Evolutionary conservation across 2,797 vertebrate species (phyloP).

Genomic region (Crypturellus tataupa): DNA sequence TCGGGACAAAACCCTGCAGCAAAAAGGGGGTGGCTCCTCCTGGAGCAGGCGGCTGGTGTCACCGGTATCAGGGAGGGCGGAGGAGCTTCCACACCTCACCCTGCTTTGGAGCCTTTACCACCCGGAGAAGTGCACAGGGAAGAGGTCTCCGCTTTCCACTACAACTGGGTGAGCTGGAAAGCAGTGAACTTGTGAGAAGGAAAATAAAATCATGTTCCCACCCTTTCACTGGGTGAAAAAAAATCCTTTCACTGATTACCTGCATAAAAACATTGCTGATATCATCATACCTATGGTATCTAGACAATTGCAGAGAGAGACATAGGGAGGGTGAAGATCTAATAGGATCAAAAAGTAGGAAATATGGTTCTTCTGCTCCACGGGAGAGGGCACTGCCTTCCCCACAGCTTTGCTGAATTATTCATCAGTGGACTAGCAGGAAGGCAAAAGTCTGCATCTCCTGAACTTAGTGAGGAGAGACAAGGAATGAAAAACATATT

Average conservation of each 20-base stretch:
- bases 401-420: not conserved
- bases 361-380: not conserved
- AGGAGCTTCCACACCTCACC: not conserved
- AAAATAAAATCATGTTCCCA: constrained; percentile 9
- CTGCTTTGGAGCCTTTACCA: not conserved
- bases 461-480: not conserved
- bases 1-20: not conserved
- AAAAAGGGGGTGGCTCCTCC: not conserved
- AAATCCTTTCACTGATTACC: not conserved
- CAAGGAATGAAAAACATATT: constrained; percentile 17
- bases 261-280: not conserved
- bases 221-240: not conserved
- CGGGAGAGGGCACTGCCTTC: not conserved
- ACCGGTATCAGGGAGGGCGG: accelerated
- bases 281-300: not conserved
- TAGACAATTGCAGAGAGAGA: not conserved
- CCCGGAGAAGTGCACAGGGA: constrained; percentile 20
- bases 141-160: constrained; percentile 35
- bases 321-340: not conserved
- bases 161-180: not conserved
- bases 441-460: not conserved
- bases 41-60: not conserved
- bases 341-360: not conserved
- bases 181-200: constrained; percentile 32
- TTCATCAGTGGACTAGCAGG: not conserved